Evolutionary conservation across 64 coral and sea anemone genomes (phyloP), one percentile per base, ranked within the genome.

Genomic region (Porites lutea): DNA sequence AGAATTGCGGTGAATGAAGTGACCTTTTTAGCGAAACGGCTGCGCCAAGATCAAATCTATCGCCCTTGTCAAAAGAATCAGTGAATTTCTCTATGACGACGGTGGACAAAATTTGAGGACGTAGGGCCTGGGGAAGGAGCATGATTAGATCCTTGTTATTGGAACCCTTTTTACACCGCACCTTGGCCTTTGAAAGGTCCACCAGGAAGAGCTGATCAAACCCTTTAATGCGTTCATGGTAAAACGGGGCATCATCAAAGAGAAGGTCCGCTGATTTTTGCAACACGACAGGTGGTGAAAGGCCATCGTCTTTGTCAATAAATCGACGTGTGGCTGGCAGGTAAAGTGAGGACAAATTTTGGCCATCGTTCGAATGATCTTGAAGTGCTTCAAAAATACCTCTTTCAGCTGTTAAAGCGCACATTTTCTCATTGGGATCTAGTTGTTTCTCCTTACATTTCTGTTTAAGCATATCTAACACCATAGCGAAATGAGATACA

Each of bases 1-100:
- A 63, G 53, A 96, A 96, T 22, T 96, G 82, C 48, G 5, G 2
- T 3, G 95, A 93, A 3, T 52, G 74, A n/a, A 96, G 46, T 23
- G 71, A 47, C 8, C 23, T 74, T 8, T 46, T 84, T 6, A 96
- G 54, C 5, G 54, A 13, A 4, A 14, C 43, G 43, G 90, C 72
- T 3, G 54, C 78, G 6, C 57, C 55, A 44, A 21, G 10, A 12
- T 6, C 19, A 10, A 63, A 54, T 45, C 27, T 2, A 5, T 64
- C 58, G 52, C 9, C 16, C 13, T 63, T 71, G 0, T 22, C 37
- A 9, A 21, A 12, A 3, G 4, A 46, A 12, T 72, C 70, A 72
- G 6, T 2, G 85, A 87, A 46, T 67, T 6, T 63, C 19, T 89
- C 91, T 2, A 14, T 60, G 8, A 93, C 83, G 6, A 27, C 74